These are phyloP conservation scores for Macroramphosus scolopax DNA, from an alignment of 2,797 vertebrate genomes.

Conservation along the genomic window DNA sequence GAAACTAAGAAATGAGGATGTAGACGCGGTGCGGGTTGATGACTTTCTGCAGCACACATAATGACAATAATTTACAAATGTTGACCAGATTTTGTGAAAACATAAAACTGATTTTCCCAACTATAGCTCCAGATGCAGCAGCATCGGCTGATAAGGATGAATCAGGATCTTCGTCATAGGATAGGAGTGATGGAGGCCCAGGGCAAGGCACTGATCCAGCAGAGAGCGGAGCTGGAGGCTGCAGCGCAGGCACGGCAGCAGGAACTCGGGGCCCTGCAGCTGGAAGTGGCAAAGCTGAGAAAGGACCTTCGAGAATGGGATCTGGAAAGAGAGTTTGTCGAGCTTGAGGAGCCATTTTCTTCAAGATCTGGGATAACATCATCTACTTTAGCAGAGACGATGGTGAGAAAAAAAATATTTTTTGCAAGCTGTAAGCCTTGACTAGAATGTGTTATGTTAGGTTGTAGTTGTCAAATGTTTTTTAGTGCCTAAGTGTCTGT, in stretches of 20 bases:
- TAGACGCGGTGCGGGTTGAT: slow-evolving; percentile 84
- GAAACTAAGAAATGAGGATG: slow-evolving; percentile 83
- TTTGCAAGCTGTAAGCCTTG: too few relatives aligned
- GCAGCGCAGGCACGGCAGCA: slow-evolving; percentile 86
- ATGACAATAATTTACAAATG: not conserved
- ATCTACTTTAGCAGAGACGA: slow-evolving; percentile 6
- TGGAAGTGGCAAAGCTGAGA: slow-evolving; percentile 78
- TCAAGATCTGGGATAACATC: slow-evolving; percentile 9
- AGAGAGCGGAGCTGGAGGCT: slow-evolving; percentile 88
- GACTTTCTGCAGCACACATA: not conserved
- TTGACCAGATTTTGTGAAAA: not conserved
- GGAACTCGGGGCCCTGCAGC: slow-evolving; percentile 80
- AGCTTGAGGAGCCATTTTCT: slow-evolving; percentile 18
- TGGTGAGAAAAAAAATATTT: slow-evolving; percentile 40
- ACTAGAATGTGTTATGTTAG: too few relatives aligned
- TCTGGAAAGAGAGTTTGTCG: slow-evolving; percentile 36
- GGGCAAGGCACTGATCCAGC: slow-evolving; percentile 87
- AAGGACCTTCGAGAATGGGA: slow-evolving; percentile 75
- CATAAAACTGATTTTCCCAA: not conserved
- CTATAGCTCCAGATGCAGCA: slow-evolving; percentile 91
- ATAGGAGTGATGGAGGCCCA: slow-evolving; percentile 84
- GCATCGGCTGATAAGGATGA: slow-evolving; percentile 88
- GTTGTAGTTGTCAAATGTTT: slow-evolving; percentile 2
- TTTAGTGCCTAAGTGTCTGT: slow-evolving; percentile 1
- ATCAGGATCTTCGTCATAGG: slow-evolving; percentile 89